Evolutionary conservation across 2,888 invertebrate species (phyloP), one percentile per base, ranked within the genome.

Genomic region (Ommatoiulus sabulosus): DNA sequence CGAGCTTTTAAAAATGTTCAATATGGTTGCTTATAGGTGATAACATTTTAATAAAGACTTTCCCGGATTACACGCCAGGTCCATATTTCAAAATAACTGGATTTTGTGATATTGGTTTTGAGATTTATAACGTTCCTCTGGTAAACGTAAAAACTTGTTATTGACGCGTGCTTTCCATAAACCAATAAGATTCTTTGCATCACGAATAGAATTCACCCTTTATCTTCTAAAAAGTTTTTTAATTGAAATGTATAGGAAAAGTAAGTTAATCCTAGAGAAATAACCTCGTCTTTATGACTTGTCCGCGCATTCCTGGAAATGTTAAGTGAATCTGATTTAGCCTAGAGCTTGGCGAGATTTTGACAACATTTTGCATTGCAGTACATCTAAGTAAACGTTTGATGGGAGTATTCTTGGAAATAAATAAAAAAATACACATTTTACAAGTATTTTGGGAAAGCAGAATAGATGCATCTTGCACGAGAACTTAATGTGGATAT

Each of bases 61-160:
- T 3, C 24, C 72, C 72, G 10, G 24, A 72, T 72, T 72, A 72
- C 72, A 10, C 3, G 4, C 24, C 3, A 7, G 20, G 72, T 8
- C n/a, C 24, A 72, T 72, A 72, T 72, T 72, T 72, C 72, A 72
- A 72, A 72, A 72, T 72, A 72, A 72, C 6, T 72, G 24, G 24
- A n/a, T 72, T 72, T 72, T 72, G 72, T 2, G n/a, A 72, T 72
- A 72, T 72, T 72, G 72, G 8, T 72, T 72, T 72, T 48, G 35
- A 35, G 24, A 20, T 7, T 7, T 72, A 10, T 24, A 72, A 24
- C 72, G 20, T 24, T n/a, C 24, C 8, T 24, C 72, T 72, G 72
- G 72, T 63, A 63, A 63, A 8, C n/a, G 72, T 24, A 72, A 72
- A 57, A 72, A 72, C 2, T 17, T 24, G 72, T 24, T 72, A 24